These are phyloP conservation scores for Sebastes hopkinsi DNA, from an alignment of 2,797 vertebrate species.

Conservation along the genomic window DNA sequence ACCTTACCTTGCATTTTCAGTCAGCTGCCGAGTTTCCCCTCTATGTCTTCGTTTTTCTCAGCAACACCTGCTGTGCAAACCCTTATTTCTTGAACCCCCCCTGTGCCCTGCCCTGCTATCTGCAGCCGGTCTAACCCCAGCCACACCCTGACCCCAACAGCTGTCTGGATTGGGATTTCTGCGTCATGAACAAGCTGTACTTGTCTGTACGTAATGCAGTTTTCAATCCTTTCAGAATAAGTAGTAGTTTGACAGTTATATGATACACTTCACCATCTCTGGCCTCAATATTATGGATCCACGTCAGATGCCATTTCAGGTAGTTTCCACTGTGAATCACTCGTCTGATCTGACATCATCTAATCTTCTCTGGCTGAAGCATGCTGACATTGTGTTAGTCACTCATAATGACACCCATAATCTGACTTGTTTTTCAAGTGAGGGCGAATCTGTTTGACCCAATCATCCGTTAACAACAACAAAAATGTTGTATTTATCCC, in stretches of 20 bases:
- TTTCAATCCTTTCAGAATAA: not conserved
- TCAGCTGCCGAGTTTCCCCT: not conserved
- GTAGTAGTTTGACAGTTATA: not conserved
- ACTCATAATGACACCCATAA: not conserved
- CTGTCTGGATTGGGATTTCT: constrained; percentile 40
- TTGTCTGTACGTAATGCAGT: not conserved
- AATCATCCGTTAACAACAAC: not conserved
- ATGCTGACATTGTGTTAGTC: constrained; percentile 25
- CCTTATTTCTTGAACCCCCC: not conserved
- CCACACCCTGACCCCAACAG: constrained; percentile 52
- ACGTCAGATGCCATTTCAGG: not conserved
- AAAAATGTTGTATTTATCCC: not conserved
- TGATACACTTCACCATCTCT: not conserved
- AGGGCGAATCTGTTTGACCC: constrained; percentile 6
- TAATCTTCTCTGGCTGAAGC: constrained; percentile 38
- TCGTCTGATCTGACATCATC: constrained; percentile 1
- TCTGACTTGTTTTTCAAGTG: constrained; percentile 14
- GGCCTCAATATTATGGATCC: not conserved
- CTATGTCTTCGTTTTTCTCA: not conserved
- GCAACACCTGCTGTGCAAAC: constrained; percentile 13
- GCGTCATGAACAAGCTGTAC: constrained; percentile 23
- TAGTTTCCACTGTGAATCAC: constrained; percentile 36
- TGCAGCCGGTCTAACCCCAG: not conserved
- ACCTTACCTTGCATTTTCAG: not conserved
- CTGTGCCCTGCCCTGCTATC: constrained; percentile 5